Base-by-base conservation (phyloP, 2,113 vertebrate species). In the Pimephales promelas region DNA sequence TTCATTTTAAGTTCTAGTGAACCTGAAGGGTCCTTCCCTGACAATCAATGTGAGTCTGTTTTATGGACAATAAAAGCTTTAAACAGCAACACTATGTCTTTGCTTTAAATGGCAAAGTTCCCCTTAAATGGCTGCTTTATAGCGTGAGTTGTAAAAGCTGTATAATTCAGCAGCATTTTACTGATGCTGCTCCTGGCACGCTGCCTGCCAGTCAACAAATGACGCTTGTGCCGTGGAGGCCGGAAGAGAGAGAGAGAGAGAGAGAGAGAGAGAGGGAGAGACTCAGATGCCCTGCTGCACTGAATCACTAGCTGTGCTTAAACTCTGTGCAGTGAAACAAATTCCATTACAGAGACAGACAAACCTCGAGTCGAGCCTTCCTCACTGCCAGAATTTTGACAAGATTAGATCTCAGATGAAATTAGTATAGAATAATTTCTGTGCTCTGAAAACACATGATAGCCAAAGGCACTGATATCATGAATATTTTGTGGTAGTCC, bases 151-250 rank as follows among this genome's bases (percentile, higher is more conserved):
- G 49, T 47, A 45, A 81, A 76, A 49, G 47, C 80, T 85, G 81
- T 73, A 36, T 47, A 75, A 84, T 81, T 75, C 62, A 83, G 72
- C 45, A 40, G 71, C 80, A 36, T 75, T 82, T 79, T 74, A 82
- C 45, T 84, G 84, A 88, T 86, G 78, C 81, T 77, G 64, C 49
- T 70, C 59, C 72, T 88, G 85, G 87, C 83, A 75, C 40, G 10
- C 8, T 26, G 79, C 87, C 85, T 80, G 71, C 31, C 31, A 71
- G 28, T 83, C 47, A 75, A 84, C 83, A 88, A 79, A 85, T 84
- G 70, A 75, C 75, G 57, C 84, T 83, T 84, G 85, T 86, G 85
- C 78, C 77, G 47, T 82, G 20, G 26, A 80, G 45, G 43, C 26
- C 18, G 28, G 47, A 40, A 70, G 79, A 81, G 61, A 81, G 78